A percentile compares a stretch with the other conserved stretches of the same genome.
Conservation (phyloP, 1,140 invertebrate genomes). For the Cylas formicarius region DNA sequence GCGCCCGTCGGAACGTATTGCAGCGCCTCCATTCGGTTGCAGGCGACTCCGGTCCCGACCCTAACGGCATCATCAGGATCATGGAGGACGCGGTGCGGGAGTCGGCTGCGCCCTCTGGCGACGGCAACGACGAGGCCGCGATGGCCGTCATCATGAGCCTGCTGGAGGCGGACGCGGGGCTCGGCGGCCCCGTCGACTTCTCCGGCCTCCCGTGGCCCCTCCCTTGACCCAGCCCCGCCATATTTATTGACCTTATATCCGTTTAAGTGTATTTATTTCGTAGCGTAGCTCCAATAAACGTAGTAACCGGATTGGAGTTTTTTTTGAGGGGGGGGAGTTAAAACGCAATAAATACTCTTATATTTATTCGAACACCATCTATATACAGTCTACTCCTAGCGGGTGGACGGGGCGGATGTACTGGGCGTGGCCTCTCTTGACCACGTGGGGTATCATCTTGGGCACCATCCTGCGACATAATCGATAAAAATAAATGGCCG, state of each 20-base stretch:
- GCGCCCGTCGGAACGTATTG: too few species aligned
- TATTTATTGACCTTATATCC: too few species aligned
- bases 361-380: too few species aligned
- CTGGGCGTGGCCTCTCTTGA: slow-evolving; percentile 56
- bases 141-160: slow-evolving; percentile 92
- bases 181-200: slow-evolving; percentile 69
- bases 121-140: slow-evolving; percentile 81
- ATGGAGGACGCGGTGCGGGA: slow-evolving; percentile 46
- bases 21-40: too few species aligned
- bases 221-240: too few species aligned
- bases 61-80: slow-evolving; percentile 50
- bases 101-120: slow-evolving; percentile 41
- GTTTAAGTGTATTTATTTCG: too few species aligned
- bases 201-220: slow-evolving; percentile 81
- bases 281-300: too few species aligned
- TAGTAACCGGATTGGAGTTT: too few species aligned
- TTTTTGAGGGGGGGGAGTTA: too few species aligned
- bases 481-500: slow-evolving; percentile 22
- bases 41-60: slow-evolving; percentile 41
- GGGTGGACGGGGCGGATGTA: slow-evolving; percentile 1
- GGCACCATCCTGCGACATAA: slow-evolving; percentile 81
- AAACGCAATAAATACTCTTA: too few species aligned
- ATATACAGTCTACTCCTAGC: too few species aligned
- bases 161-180: slow-evolving; percentile 66
- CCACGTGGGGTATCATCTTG: slow-evolving; percentile 67